Base-by-base conservation (phyloP, 1,140 invertebrate genomes). In the Lerema accius region DNA sequence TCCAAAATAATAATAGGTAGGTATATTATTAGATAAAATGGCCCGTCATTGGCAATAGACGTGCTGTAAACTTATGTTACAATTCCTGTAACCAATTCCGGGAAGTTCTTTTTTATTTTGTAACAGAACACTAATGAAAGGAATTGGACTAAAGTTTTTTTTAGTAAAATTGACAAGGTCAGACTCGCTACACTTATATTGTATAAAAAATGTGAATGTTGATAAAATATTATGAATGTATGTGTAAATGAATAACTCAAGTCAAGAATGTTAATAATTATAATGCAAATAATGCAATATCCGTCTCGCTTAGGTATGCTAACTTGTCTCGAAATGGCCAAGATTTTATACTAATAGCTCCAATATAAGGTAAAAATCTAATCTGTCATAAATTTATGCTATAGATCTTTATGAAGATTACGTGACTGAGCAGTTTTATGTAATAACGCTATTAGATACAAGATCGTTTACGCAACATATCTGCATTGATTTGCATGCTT, bases 271-370 rank as follows among this genome's bases (percentile, higher is more conserved):
- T 45, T 17, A 32, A 23, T 32, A 43, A 23, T 43, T 43, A 40
- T 42, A 40, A 55, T 55, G 37, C 19, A 42, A 42, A 55, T 55
- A 45, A 15, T 56, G 53, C 53, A 56, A 56, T 39, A 56, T 56
- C 53, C 53, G 53, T 40, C 39, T 43, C 16, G 53, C 42, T 46
- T 56, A 28, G 40, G 53, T 56, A 56, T 43, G 53, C 40, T 39
- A 40, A 56, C 19, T n/a, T 28, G 26, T 7, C 40, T 56, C 53
- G 23, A 56, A 56, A 56, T 56, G 9, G 19, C 6, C 13, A 13
- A 23, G 11, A 26, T 43, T 55, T 55, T 55, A 39, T 56, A 56
- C 10, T 45, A 32, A 32, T 13, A 55, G 1, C 15, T 3, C 42
- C 51, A 43, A 15, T 15, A 32, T 28, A 32, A 15, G 46, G 46